Base-by-base conservation (phyloP, 2,888 invertebrate species). In the Mimas tiliae region DNA sequence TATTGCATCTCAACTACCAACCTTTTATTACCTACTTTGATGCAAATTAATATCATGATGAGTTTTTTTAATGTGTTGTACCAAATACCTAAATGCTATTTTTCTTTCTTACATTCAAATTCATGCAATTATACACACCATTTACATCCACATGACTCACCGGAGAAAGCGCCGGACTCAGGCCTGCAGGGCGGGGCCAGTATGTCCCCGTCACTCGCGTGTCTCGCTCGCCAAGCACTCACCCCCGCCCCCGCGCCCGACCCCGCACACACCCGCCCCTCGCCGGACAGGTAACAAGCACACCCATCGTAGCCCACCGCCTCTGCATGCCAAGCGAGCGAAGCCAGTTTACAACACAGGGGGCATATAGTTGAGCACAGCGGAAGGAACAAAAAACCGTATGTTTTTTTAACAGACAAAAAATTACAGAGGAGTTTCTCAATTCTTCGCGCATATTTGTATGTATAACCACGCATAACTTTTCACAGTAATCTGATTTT, bases 201-300 rank as follows among this genome's bases (percentile, higher is more conserved):
- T n/a, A 92, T 90, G 72, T 92, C 91, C 0, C 92, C 91, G 64
- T 91, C 91, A 64, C 90, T 89, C 70, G 90, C 90, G 69, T 90
- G 90, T 0, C 91, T 74, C 21, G 86, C 84, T 34, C 89, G 82
- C 77, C 67, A 65, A 33, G 64, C 63, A 64, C 70, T 65, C 62
- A 45, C 65, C 55, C 65, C 71, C 65, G 58, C 68, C 53, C 66
- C 16, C 70, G 73, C 68, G 1, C 68, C 65, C 4, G 78, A 77
- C 19, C 64, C 67, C 71, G 68, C 65, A 19, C 69, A 58, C 71
- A 72, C 68, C 1, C 68, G 66, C 4, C 78, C 77, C 16, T 65
- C 73, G 69, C 84, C 85, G 12, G 83, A 83, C 52, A 87, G 77
- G 72, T 86, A 88, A 69, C 86, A 87, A 27, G 85, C 85, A 45